phyloP scores from a whole-genome alignment of 2,113 vertebrate species.

The Dicentrarchus labrax region DNA sequence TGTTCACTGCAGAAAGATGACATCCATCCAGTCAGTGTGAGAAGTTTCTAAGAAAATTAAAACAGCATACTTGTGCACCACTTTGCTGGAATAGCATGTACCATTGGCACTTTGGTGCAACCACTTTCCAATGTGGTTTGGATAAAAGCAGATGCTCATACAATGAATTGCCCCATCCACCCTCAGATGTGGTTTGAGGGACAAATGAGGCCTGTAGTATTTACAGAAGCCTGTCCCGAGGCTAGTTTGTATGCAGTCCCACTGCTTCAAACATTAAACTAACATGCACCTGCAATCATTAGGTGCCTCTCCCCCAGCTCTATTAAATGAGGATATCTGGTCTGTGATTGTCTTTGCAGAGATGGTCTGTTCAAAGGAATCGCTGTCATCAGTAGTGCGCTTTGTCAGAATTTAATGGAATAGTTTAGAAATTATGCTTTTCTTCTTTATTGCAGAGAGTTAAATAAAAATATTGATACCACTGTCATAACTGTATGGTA shows the following conservation, averaged over 20 bases:
- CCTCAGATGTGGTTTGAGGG: conserved; percentile 52
- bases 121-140: conserved; percentile 27
- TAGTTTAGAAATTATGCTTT: not conserved
- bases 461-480: not conserved
- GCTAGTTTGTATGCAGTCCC: conserved; percentile 67
- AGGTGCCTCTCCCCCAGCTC: not conserved
- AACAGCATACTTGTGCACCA: not conserved
- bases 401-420: conserved; percentile 5
- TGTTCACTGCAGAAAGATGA: conserved; percentile 17
- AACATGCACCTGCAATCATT: conserved; percentile 67
- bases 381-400: not conserved
- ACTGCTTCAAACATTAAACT: conserved; percentile 50
- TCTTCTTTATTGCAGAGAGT: not conserved
- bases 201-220: conserved; percentile 51
- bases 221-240: conserved; percentile 33
- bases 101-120: not conserved
- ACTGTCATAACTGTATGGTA: not conserved
- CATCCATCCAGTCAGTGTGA: conserved; percentile 14
- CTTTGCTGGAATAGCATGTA: conserved; percentile 24
- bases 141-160: conserved; percentile 44
- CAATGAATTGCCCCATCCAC: conserved; percentile 31
- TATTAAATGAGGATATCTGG: not conserved
- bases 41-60: not conserved
- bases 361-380: not conserved
- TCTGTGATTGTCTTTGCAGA: conserved; percentile 6